Percentiles rank a stretch among this genome's conserved stretches.
These are phyloP conservation scores for Formica selysi DNA, from an alignment of 1,140 invertebrate species.

Conservation along the genomic window DNA sequence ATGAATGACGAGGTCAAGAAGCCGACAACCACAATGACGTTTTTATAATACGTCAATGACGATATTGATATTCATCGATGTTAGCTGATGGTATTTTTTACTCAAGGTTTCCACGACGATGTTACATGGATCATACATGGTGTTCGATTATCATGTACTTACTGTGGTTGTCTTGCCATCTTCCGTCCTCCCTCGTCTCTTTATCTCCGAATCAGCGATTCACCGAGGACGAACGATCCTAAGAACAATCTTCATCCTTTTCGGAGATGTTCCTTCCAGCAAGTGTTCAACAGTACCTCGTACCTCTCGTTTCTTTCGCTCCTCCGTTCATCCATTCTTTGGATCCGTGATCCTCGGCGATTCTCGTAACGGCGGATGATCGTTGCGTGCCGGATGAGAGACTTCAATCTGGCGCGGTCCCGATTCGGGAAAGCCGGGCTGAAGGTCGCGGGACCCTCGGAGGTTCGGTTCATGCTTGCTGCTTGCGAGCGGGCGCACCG, in stretches of 20 bases:
- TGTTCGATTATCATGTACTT: slow-evolving; percentile 17
- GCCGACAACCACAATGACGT: not conserved
- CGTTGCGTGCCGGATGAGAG: slow-evolving; percentile 48
- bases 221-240: not conserved
- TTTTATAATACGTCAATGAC: not conserved
- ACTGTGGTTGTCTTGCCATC: slow-evolving; percentile 9
- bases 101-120: not conserved
- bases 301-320: slow-evolving; percentile 3
- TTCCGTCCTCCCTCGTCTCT: slow-evolving; percentile 3
- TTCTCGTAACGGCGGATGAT: not conserved
- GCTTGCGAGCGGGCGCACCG: slow-evolving; percentile 12
- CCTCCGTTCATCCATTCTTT: not conserved
- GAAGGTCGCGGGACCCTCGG: slow-evolving; percentile 68
- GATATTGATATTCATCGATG: not conserved
- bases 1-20: slow-evolving; percentile 30
- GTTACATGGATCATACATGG: not conserved
- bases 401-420: slow-evolving; percentile 55
- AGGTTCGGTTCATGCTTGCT: slow-evolving; percentile 47
- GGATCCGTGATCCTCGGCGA: not conserved
- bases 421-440: slow-evolving; percentile 52
- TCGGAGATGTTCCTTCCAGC: not conserved
- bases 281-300: not conserved
- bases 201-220: not conserved
- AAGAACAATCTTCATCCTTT: not conserved
- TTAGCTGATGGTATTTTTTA: not conserved